Conservation (phyloP, 2,888 invertebrate genomes). For the Odontocolon sp. region DNA sequence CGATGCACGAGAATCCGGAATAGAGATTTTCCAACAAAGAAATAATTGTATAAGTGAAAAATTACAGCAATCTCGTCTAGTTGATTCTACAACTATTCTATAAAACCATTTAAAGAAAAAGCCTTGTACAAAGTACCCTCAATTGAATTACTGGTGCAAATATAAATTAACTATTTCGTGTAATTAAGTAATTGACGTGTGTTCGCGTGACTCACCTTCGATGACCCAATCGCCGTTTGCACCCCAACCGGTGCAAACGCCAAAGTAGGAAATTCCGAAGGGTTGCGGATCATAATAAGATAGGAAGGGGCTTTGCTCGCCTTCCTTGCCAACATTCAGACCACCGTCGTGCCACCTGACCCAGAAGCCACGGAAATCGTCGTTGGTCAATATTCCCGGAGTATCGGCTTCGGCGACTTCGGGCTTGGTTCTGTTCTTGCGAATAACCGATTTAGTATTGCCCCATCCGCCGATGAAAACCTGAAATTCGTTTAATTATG, state of each 20-base stretch:
- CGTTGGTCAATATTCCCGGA: conserved; percentile 87
- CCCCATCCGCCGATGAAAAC: conserved; percentile 95
- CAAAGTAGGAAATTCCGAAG: conserved; percentile 88
- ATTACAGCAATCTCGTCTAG: conserved; percentile 1
- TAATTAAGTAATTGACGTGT: not conserved
- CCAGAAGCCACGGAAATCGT: conserved; percentile 93
- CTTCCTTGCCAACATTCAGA: conserved; percentile 88
- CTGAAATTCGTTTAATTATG: conserved; percentile 76
- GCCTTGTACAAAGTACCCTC: too few relatives aligned
- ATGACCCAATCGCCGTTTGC: conserved; percentile 91
- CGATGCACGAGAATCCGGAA: conserved; percentile 55
- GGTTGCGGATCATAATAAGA: conserved; percentile 87
- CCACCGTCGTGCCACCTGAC: conserved; percentile 81
- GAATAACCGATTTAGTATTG: conserved; percentile 91
- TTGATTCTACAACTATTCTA: not conserved
- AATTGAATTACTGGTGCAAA: too few relatives aligned
- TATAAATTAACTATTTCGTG: not conserved
- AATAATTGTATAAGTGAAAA: conserved; percentile 46
- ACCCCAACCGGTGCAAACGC: conserved; percentile 94
- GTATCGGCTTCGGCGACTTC: conserved; percentile 88
- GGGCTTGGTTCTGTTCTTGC: conserved; percentile 89
- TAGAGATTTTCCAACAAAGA: conserved; percentile 42
- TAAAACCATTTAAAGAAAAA: too few relatives aligned
- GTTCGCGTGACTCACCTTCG: conserved; percentile 83
- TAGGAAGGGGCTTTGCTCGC: conserved; percentile 88